Percentiles rank a stretch among this genome's conserved stretches.
These are phyloP conservation scores for Paraplagusia blochii DNA, from an alignment of 2,113 vertebrate genomes.

Conservation along the genomic window DNA sequence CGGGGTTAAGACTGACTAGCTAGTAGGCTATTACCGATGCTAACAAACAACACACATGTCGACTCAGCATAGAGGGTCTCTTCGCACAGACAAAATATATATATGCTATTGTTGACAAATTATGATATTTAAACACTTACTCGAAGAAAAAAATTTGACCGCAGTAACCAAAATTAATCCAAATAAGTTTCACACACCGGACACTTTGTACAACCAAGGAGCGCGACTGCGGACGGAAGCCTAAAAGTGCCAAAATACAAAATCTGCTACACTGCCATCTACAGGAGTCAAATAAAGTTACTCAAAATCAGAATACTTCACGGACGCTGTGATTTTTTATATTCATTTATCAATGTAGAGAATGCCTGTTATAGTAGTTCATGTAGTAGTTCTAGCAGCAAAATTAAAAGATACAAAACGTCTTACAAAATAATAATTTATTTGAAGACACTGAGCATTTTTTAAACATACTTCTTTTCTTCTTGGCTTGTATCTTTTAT, in stretches of 20 bases:
- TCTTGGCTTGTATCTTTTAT: no score
- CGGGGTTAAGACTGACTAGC: slow-evolving; percentile 2
- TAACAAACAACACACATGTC: not conserved
- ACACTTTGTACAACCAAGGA: not conserved
- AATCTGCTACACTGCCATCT: slow-evolving; percentile 19
- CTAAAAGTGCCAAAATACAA: slow-evolving; percentile 1
- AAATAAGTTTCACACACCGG: no score
- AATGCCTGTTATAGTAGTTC: no score
- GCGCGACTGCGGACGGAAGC: slow-evolving; percentile 44
- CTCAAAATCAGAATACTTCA: no score
- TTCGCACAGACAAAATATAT: not conserved
- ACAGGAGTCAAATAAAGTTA: not conserved
- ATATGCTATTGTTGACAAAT: not conserved
- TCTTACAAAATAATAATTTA: no score
- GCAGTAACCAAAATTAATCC: no score
- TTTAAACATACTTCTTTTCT: no score
- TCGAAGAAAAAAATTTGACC: not conserved
- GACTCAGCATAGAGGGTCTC: not conserved
- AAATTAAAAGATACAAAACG: no score
- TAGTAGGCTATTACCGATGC: slow-evolving; percentile 15
- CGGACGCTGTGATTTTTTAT: no score
- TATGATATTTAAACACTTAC: slow-evolving; percentile 9
- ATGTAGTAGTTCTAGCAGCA: no score
- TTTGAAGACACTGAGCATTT: no score
- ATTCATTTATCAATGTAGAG: no score